Conservation (phyloP, 2,113 vertebrate species). For the Callorhinus ursinus region DNA sequence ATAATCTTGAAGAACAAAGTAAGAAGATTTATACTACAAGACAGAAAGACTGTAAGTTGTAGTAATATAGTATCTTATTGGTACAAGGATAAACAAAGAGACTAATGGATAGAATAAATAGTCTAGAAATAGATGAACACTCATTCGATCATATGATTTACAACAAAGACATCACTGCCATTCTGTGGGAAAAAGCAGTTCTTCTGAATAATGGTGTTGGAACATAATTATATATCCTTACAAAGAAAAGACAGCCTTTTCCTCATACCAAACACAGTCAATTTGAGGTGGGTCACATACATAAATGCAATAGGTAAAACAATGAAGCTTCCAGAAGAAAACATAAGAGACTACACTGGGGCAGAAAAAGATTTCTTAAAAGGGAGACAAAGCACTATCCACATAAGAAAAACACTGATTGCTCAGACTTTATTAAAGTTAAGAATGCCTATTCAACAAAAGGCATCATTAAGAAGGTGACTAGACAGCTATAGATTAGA, state of each 20-base stretch:
- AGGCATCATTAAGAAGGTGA: conserved; percentile 21
- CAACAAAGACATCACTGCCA: neutral
- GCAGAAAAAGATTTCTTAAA: neutral
- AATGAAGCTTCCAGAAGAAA: conserved; percentile 16
- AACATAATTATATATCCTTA: neutral
- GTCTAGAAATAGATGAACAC: conserved; percentile 4
- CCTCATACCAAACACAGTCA: neutral
- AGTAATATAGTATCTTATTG: neutral
- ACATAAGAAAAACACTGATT: neutral
- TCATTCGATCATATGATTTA: neutral
- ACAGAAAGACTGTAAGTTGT: neutral
- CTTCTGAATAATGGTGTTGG: neutral
- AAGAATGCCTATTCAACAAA: neutral
- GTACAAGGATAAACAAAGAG: neutral
- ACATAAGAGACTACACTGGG: neutral
- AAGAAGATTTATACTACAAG: neutral
- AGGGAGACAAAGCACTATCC: neutral
- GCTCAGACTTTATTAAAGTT: conserved; percentile 7
- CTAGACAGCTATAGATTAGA: neutral
- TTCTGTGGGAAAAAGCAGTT: neutral
- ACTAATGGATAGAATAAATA: neutral
- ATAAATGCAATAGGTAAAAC: neutral
- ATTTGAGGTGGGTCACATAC: neutral
- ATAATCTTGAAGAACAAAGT: conserved; percentile 20
- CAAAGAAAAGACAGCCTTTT: neutral